Conservation (phyloP, 1,140 invertebrate species). For the Leptopilina clavipes region DNA sequence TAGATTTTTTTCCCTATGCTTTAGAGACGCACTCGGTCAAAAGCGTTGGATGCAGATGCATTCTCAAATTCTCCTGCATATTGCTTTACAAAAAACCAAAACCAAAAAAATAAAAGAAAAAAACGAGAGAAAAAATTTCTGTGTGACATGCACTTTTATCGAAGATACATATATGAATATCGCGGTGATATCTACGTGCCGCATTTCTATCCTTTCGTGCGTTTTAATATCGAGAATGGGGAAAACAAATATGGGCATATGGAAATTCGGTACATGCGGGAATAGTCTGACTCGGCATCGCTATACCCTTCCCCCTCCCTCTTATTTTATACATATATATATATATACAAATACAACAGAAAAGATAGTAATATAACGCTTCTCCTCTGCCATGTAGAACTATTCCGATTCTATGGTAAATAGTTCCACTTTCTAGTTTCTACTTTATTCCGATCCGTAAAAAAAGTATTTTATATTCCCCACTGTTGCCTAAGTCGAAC, state of each 20-base stretch:
- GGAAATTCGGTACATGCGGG: conserved; percentile 49
- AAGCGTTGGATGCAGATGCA: not conserved
- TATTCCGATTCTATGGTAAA: conserved; percentile 31
- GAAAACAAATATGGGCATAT: conserved; percentile 46
- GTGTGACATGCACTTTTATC: conserved; percentile 29
- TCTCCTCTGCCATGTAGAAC: conserved; percentile 27
- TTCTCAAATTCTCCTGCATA: conserved; percentile 24
- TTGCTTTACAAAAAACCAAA: not conserved
- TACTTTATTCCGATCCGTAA: not conserved
- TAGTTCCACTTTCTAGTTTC: not conserved
- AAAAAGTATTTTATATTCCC: conserved; percentile 15
- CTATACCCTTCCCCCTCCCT: not conserved
- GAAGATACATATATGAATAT: conserved; percentile 17
- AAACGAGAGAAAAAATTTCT: not conserved
- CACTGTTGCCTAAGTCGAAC: not conserved
- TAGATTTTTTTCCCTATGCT: too few species aligned
- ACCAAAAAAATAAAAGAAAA: too few species aligned
- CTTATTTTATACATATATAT: not conserved
- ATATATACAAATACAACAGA: conserved; percentile 33
- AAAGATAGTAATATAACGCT: conserved; percentile 45
- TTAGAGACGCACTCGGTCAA: not conserved
- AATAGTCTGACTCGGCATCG: conserved; percentile 41
- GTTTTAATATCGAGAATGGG: conserved; percentile 55
- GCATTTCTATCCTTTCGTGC: conserved; percentile 39
- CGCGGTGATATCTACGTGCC: conserved; percentile 10